Percentiles rank a stretch among this genome's conserved stretches.
Conservation (phyloP, 2,888 invertebrate species). For the Isoperla grammatica region DNA sequence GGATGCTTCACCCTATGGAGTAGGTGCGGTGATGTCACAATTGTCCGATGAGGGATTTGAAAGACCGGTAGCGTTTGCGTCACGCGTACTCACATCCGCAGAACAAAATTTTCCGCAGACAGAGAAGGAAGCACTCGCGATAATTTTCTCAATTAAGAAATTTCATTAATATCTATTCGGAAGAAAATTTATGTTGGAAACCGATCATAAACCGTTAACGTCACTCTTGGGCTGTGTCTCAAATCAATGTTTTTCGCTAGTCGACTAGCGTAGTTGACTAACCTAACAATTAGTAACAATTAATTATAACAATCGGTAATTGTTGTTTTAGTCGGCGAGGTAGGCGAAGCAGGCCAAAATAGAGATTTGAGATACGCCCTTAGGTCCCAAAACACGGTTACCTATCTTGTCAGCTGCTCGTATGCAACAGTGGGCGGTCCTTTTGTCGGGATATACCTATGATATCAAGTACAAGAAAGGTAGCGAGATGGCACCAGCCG, state of each 20-base stretch:
- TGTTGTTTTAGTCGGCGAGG: no score
- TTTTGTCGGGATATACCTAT: not conserved
- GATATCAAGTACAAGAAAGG: not conserved
- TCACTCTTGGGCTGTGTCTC: no score
- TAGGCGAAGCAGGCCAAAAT: no score
- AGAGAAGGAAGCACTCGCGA: not conserved
- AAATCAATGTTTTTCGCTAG: no score
- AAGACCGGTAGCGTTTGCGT: not conserved
- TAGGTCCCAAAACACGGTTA: not conserved
- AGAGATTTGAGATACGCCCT: no score
- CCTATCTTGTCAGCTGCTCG: not conserved
- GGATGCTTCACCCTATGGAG: not conserved
- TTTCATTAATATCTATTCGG: not conserved
- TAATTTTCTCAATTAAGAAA: not conserved
- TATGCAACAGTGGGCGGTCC: not conserved
- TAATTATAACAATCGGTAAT: no score
- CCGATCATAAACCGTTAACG: not conserved
- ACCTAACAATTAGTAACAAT: no score
- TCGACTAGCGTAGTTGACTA: no score
- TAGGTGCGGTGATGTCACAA: not conserved
- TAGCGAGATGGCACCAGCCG: not conserved
- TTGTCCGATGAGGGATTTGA: not conserved
- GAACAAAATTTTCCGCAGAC: not conserved
- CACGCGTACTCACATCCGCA: not conserved
- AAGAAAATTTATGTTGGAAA: not conserved